Conservation (phyloP, 2,113 vertebrate genomes). For the Lagopus muta region DNA sequence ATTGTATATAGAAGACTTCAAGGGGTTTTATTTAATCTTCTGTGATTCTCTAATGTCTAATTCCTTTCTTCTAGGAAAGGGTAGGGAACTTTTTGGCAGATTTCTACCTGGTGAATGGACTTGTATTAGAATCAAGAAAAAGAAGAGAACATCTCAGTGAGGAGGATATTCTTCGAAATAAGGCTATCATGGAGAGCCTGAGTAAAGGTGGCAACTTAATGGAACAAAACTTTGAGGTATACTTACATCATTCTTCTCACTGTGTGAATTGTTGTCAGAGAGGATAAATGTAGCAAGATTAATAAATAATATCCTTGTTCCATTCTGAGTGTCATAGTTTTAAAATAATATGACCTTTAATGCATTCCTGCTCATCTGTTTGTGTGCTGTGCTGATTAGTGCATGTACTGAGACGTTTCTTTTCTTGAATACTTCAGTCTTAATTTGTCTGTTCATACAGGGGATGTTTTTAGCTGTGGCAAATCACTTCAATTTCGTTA, state of each 20-base stretch:
- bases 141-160: conserved; percentile 96
- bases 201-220: conserved; percentile 97
- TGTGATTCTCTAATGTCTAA: not conserved
- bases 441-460: conserved; percentile 7
- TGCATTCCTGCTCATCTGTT: not conserved
- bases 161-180: conserved; percentile 98
- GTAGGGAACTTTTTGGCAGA: conserved; percentile 98
- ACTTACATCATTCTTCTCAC: not conserved
- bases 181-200: conserved; percentile 99
- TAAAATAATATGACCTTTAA: not conserved
- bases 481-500: not conserved
- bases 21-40: not conserved
- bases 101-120: conserved; percentile 96
- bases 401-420: not conserved
- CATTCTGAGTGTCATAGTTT: not conserved
- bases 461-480: conserved; percentile 15
- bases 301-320: not conserved
- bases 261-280: not conserved
- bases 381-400: conserved; percentile 12
- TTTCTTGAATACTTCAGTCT: not conserved
- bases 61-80: conserved; percentile 85
- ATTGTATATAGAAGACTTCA: not conserved
- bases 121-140: conserved; percentile 96
- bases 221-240: conserved; percentile 97
- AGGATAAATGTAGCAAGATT: not conserved